These are phyloP conservation scores for Idaea biselata DNA, from an alignment of 2,888 invertebrate genomes.

Conservation along the genomic window DNA sequence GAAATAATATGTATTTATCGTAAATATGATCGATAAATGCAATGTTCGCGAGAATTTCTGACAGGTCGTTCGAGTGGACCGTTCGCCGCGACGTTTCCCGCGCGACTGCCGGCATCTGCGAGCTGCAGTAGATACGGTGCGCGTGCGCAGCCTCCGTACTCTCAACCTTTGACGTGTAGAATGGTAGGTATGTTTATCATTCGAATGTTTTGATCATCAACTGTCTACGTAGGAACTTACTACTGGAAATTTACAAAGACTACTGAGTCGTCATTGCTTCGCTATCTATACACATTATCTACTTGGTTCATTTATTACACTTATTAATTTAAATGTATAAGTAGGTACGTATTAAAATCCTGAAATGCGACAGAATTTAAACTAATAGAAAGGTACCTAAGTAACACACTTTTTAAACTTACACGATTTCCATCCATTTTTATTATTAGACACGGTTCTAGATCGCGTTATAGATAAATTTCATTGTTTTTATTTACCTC, in stretches of 20 bases:
- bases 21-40: conserved; percentile 66
- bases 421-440: no score
- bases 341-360: background rate
- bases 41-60: conserved; percentile 34
- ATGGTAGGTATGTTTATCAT: conserved; percentile 20
- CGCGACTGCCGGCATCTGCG: conserved; percentile 65
- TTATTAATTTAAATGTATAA: background rate
- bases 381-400: background rate
- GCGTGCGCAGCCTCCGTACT: conserved; percentile 63
- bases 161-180: conserved; percentile 39
- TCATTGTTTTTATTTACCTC: no score
- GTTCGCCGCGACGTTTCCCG: conserved; percentile 64
- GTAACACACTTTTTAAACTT: no score
- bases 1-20: conserved; percentile 54
- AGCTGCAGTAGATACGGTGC: conserved; percentile 47
- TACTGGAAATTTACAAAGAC: background rate
- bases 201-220: conserved; percentile 12
- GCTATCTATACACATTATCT: background rate
- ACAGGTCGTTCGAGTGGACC: conserved; percentile 46
- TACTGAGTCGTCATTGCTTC: background rate
- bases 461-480: no score
- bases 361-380: background rate
- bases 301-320: background rate
- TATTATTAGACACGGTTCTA: no score
- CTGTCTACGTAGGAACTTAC: conserved; percentile 7